Conservation (phyloP, 2,113 vertebrate species). For the Panthera tigris region DNA sequence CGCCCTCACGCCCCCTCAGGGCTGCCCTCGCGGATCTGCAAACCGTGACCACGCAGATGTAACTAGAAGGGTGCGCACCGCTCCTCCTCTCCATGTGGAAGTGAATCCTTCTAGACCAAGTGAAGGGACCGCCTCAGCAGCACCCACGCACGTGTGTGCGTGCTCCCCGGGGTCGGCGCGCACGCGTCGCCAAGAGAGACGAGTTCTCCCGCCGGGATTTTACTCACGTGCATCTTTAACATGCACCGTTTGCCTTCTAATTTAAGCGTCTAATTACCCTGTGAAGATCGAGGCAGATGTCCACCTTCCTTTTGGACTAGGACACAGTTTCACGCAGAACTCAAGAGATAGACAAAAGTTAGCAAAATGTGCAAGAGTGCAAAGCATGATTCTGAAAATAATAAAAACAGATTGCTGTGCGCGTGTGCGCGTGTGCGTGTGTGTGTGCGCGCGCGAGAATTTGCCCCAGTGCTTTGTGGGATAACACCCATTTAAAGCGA, state of each 20-base stretch:
- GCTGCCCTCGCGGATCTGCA: conserved; percentile 32
- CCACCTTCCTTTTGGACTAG: background rate
- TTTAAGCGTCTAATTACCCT: conserved; percentile 58
- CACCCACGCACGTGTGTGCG: background rate
- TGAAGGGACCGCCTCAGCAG: background rate
- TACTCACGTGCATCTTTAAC: conserved; percentile 18
- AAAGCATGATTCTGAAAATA: background rate
- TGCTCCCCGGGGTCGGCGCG: rapidly evolving
- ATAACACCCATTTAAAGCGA: background rate
- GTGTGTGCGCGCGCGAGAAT: background rate
- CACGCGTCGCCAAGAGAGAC: background rate
- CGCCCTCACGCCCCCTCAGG: conserved; percentile 45
- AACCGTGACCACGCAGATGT: background rate
- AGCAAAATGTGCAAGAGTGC: background rate
- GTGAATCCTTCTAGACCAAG: background rate
- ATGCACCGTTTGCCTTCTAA: conserved; percentile 44
- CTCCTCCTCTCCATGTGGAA: background rate
- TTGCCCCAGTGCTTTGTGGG: rapidly evolving
- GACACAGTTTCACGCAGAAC: background rate
- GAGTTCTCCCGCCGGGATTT: background rate
- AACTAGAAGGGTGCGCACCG: background rate
- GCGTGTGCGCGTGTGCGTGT: background rate
- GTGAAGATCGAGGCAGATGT: conserved; percentile 7
- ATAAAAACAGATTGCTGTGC: background rate
- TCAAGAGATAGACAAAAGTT: background rate